phyloP scores from a whole-genome alignment of 2,888 invertebrate species.

The Branchellion lobata region DNA sequence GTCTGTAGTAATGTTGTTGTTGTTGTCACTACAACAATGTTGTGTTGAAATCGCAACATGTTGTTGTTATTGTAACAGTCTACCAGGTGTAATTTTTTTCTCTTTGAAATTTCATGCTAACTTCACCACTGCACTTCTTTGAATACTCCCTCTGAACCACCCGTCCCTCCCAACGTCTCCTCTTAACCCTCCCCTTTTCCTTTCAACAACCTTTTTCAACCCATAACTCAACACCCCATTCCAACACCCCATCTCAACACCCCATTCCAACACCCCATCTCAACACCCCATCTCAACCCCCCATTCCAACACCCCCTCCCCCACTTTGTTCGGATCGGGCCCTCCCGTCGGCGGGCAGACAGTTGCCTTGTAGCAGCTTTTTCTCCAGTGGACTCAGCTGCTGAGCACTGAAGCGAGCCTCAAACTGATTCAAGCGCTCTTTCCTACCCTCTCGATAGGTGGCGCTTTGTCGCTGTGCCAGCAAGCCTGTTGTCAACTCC shows the following conservation, averaged over 20 bases:
- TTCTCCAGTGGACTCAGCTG: constrained; percentile 46
- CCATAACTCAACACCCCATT: too few species aligned
- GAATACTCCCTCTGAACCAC: too few species aligned
- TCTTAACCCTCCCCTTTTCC: too few species aligned
- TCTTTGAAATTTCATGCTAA: too few species aligned
- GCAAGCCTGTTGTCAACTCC: neutral
- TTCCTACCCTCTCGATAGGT: neutral
- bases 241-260: too few species aligned
- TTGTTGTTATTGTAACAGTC: too few species aligned
- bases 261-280: neutral
- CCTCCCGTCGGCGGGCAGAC: neutral
- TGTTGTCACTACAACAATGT: too few species aligned
- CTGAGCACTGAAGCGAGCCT: constrained; percentile 45
- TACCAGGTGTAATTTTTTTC: too few species aligned
- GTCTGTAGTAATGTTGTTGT: neutral
- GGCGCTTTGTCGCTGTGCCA: neutral
- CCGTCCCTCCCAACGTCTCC: too few species aligned
- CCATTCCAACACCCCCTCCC: neutral
- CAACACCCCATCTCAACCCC: neutral
- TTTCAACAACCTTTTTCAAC: too few species aligned
- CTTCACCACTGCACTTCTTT: too few species aligned
- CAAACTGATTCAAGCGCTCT: constrained; percentile 24
- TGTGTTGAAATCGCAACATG: too few species aligned
- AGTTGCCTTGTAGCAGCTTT: neutral
- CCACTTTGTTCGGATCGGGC: neutral